Evolutionary conservation across 2,888 invertebrate species (phyloP).

Genomic region (Epinotia demarniana): DNA sequence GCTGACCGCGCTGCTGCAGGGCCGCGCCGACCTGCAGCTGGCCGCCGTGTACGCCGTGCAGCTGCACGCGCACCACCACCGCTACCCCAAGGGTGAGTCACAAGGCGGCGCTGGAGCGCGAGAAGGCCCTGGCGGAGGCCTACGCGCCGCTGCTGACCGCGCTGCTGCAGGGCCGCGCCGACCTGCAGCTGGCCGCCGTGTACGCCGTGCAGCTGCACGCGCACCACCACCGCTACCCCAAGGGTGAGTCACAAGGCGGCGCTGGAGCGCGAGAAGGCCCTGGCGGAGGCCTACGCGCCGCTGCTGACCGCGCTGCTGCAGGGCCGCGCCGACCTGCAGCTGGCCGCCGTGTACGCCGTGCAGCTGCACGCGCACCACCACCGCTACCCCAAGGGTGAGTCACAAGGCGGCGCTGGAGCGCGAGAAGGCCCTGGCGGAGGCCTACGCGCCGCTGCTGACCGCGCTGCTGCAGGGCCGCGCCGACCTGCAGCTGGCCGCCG

Average conservation of each 20-base stretch:
- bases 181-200: conserved; percentile 95
- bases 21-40: no score
- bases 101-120: conserved; percentile 92
- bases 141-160: conserved; percentile 94
- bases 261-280: conserved; percentile 91
- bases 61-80: no score
- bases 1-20: no score
- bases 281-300: conserved; percentile 92
- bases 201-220: conserved; percentile 98
- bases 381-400: conserved; percentile 85
- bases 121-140: conserved; percentile 90
- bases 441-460: conserved; percentile 91
- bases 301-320: conserved; percentile 81
- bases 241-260: conserved; percentile 84
- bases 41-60: no score
- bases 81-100: no score
- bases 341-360: conserved; percentile 96
- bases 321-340: conserved; percentile 70
- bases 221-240: conserved; percentile 91
- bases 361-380: conserved; percentile 96
- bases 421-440: conserved; percentile 91
- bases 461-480: no score
- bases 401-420: conserved; percentile 91
- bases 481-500: conserved; percentile 89
- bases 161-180: conserved; percentile 91